phyloP scores from a whole-genome alignment of 1,140 invertebrate genomes.

The Parapsyche elsis region DNA sequence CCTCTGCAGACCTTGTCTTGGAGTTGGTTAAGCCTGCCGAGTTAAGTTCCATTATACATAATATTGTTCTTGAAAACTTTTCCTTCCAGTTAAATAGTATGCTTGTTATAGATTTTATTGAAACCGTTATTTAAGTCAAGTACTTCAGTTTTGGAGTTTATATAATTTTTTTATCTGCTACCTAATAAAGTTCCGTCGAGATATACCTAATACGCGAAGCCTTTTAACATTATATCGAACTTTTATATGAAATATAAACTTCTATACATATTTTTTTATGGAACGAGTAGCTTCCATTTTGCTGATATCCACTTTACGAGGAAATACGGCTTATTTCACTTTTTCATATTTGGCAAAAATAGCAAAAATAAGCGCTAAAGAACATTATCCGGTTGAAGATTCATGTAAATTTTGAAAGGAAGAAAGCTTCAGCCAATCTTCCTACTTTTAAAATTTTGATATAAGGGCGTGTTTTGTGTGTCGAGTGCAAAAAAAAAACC shows the following conservation, averaged over 20 bases:
- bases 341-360: constrained; percentile 13
- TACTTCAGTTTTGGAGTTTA: too few species aligned
- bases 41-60: not conserved
- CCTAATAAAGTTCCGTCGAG: not conserved
- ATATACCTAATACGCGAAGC: not conserved
- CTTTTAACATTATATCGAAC: not conserved
- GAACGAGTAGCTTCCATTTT: not conserved
- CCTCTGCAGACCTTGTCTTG: not conserved
- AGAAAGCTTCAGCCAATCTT: constrained; percentile 7
- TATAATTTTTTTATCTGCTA: not conserved
- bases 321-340: constrained; percentile 16
- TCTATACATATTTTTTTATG: not conserved
- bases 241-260: constrained; percentile 4
- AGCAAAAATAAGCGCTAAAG: not conserved
- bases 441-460: not conserved
- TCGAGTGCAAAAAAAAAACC: not conserved
- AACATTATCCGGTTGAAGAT: constrained; percentile 4
- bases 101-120: too few species aligned
- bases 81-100: not conserved
- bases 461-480: constrained; percentile 6
- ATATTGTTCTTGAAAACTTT: not conserved
- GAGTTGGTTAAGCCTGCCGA: not conserved
- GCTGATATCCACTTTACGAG: not conserved
- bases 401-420: constrained; percentile 17
- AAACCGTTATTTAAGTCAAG: too few species aligned